A percentile compares a stretch with the other conserved stretches of the same genome.
phyloP scores from a whole-genome alignment of 2,113 vertebrate genomes.

The Platanista minor region DNA sequence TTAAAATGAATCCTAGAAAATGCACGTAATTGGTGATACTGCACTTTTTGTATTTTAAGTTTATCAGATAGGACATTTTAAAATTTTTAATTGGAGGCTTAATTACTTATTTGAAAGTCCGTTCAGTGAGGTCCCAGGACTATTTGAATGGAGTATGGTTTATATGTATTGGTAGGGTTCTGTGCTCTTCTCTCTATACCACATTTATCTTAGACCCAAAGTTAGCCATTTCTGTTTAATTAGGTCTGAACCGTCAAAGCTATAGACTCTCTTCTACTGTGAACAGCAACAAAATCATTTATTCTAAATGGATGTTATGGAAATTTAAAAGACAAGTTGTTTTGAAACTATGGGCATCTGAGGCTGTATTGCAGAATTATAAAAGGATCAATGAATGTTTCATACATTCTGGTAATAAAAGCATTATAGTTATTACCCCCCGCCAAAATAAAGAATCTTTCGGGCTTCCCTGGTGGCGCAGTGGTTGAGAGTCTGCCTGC shows the following conservation, averaged over 20 bases:
- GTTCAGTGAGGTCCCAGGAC: background rate
- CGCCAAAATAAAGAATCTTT: too few relatives aligned
- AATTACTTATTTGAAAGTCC: background rate
- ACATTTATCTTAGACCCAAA: background rate
- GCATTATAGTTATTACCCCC: constrained; percentile 27
- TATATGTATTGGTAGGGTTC: background rate
- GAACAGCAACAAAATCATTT: constrained; percentile 16
- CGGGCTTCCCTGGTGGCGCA: too few relatives aligned
- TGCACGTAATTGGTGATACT: background rate
- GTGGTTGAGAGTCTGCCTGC: too few relatives aligned
- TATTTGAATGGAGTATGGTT: background rate
- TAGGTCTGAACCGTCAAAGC: background rate
- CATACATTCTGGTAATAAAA: constrained; percentile 54
- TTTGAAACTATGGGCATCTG: constrained; percentile 39
- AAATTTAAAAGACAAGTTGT: background rate
- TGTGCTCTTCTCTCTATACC: background rate
- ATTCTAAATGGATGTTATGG: background rate
- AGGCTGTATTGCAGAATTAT: constrained; percentile 72
- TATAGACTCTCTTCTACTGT: background rate
- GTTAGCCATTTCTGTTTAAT: background rate
- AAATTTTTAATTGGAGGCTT: constrained; percentile 20
- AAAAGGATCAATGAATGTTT: constrained; percentile 71
- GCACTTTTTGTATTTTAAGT: constrained; percentile 27
- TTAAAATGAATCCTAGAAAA: constrained; percentile 15
- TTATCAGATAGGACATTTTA: background rate